phyloP scores from a whole-genome alignment of 1,140 invertebrate genomes.

The Temnothorax curvispinosus region DNA sequence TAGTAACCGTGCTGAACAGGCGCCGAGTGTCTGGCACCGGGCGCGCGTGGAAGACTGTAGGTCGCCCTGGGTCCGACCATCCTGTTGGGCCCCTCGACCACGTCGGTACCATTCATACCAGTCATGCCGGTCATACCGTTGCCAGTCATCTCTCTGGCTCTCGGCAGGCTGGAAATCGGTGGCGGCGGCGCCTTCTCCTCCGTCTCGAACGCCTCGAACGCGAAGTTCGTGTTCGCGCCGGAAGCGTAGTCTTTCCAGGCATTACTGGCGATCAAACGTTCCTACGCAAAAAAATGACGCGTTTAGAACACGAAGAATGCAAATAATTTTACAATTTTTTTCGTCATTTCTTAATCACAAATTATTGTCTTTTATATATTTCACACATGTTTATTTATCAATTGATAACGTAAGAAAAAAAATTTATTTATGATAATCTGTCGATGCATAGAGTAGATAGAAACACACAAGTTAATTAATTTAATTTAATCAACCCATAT shows the following conservation, averaged over 20 bases:
- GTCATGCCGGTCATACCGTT: slow-evolving; percentile 63
- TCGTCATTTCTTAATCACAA: neutral
- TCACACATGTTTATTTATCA: neutral
- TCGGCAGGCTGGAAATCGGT: slow-evolving; percentile 81
- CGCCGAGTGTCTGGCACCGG: slow-evolving; percentile 78
- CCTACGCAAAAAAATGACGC: slow-evolving; percentile 85
- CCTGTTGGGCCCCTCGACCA: slow-evolving; percentile 67
- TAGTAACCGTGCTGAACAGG: slow-evolving; percentile 84
- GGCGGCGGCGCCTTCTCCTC: slow-evolving; percentile 89
- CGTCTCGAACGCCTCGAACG: slow-evolving; percentile 93
- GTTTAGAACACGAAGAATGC: slow-evolving; percentile 2
- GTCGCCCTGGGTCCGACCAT: slow-evolving; percentile 84
- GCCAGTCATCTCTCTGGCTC: slow-evolving; percentile 82
- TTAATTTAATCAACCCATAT: neutral
- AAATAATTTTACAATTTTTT: neutral
- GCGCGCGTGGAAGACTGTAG: slow-evolving; percentile 84
- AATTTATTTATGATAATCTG: neutral
- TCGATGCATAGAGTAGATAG: neutral
- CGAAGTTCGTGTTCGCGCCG: slow-evolving; percentile 93
- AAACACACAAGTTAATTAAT: neutral
- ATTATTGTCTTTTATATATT: neutral
- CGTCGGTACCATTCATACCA: slow-evolving; percentile 69
- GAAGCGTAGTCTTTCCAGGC: slow-evolving; percentile 95
- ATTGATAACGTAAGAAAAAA: neutral
- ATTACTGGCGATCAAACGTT: slow-evolving; percentile 92